Conservation (phyloP, 2,888 invertebrate genomes). For the Eupithecia insigniata region DNA sequence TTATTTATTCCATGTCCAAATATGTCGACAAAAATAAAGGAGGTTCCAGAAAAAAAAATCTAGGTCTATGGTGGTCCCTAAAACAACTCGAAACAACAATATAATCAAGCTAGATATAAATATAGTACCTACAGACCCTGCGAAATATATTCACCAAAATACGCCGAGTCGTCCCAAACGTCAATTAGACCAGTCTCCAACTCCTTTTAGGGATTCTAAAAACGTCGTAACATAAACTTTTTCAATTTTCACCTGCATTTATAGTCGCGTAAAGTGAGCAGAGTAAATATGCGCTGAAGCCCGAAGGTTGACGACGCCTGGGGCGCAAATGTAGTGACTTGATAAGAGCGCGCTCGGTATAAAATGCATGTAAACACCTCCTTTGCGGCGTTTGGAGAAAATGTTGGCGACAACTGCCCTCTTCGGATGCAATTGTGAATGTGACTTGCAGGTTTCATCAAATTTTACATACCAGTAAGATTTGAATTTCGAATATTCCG, state of each 20-base stretch:
- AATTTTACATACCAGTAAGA: conserved; percentile 18
- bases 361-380: conserved; percentile 81
- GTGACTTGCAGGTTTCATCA: conserved; percentile 22
- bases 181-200: conserved; percentile 71
- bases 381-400: conserved; percentile 64
- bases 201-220: conserved; percentile 72
- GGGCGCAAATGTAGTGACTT: conserved; percentile 72
- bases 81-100: background rate
- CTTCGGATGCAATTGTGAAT: conserved; percentile 43
- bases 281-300: conserved; percentile 75
- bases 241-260: conserved; percentile 82
- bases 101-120: background rate
- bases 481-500: conserved; percentile 25
- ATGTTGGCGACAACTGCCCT: conserved; percentile 63
- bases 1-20: background rate
- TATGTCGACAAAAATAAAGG: background rate
- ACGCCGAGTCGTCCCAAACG: conserved; percentile 34
- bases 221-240: conserved; percentile 80
- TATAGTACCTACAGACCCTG: background rate
- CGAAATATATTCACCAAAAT: conserved; percentile 25
- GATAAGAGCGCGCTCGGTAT: conserved; percentile 70
- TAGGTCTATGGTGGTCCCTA: too few species aligned
- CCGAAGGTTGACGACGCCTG: conserved; percentile 76
- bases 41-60: too few species aligned
- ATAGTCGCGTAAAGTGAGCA: conserved; percentile 74